Evolutionary conservation across 2,888 invertebrate genomes (phyloP).

Genomic region (Sesia apiformis): DNA sequence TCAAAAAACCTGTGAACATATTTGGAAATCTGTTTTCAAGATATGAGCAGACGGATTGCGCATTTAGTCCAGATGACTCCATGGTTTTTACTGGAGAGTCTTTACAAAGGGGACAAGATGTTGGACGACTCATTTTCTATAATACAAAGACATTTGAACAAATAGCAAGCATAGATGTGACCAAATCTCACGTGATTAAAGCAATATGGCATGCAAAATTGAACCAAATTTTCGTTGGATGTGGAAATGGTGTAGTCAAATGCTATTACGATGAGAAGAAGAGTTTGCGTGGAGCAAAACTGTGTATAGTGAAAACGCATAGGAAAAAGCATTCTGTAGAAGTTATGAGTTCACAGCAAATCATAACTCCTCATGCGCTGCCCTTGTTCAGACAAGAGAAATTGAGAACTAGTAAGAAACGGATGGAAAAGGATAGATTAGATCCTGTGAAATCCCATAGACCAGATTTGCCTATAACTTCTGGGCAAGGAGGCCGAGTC

Average conservation of each 20-base stretch:
- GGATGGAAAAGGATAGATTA: conserved; percentile 91
- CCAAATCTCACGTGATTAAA: conserved; percentile 89
- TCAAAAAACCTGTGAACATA: conserved; percentile 84
- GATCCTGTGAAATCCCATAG: conserved; percentile 88
- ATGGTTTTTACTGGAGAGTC: conserved; percentile 93
- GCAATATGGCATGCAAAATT: conserved; percentile 96
- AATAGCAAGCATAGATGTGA: conserved; percentile 83
- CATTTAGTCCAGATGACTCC: conserved; percentile 94
- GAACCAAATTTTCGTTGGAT: conserved; percentile 96
- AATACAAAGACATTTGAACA: conserved; percentile 84
- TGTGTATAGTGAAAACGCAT: conserved; percentile 88
- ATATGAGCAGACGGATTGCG: conserved; percentile 87
- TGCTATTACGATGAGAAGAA: conserved; percentile 92
- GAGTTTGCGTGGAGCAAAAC: conserved; percentile 91
- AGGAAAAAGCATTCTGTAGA: conserved; percentile 88
- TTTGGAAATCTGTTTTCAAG: conserved; percentile 84
- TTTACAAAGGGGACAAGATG: conserved; percentile 75
- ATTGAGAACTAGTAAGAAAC: conserved; percentile 90
- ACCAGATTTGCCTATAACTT: conserved; percentile 91
- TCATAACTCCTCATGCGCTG: conserved; percentile 96
- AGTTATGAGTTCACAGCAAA: conserved; percentile 91
- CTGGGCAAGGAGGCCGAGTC: conserved; percentile 93
- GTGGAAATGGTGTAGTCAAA: conserved; percentile 92
- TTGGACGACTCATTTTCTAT: conserved; percentile 85
- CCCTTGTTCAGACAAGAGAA: conserved; percentile 96